Conservation (phyloP, 2,113 vertebrate genomes). For the Chloropsis cyanopogon region DNA sequence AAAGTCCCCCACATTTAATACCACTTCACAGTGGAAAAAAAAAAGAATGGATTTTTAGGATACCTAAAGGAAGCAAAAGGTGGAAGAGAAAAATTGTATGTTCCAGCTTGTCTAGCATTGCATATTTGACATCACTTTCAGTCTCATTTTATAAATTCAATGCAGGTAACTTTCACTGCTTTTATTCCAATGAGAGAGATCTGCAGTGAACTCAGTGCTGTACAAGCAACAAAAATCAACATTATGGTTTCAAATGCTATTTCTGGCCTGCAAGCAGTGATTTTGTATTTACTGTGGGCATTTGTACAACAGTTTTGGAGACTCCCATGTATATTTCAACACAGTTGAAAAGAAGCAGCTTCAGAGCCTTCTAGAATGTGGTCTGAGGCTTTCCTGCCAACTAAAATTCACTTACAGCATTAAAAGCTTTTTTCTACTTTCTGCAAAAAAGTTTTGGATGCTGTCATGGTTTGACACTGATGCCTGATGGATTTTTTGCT, state of each 20-base stretch:
- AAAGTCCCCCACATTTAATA: fast-evolving
- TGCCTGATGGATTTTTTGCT: too few species aligned
- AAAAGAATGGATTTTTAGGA: neutral
- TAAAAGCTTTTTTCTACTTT: neutral
- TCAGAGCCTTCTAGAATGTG: neutral
- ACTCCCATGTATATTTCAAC: neutral
- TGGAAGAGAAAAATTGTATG: neutral
- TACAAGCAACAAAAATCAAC: neutral
- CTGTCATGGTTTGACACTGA: neutral
- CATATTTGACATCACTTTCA: neutral
- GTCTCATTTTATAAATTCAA: neutral
- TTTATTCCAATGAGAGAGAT: neutral
- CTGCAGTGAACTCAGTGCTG: neutral
- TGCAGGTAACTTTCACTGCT: neutral
- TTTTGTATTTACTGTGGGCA: neutral
- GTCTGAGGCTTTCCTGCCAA: neutral
- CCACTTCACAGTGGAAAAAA: neutral
- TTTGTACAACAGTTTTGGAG: neutral
- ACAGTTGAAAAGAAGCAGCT: neutral
- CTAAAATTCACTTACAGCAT: neutral
- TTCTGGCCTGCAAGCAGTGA: neutral
- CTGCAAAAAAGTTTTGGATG: neutral
- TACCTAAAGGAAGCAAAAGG: neutral
- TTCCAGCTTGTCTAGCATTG: neutral
- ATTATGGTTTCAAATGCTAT: neutral